Evolutionary conservation across 2,888 invertebrate genomes (phyloP), one percentile per base, ranked within the genome.

Genomic region (Fragum whitleyi): DNA sequence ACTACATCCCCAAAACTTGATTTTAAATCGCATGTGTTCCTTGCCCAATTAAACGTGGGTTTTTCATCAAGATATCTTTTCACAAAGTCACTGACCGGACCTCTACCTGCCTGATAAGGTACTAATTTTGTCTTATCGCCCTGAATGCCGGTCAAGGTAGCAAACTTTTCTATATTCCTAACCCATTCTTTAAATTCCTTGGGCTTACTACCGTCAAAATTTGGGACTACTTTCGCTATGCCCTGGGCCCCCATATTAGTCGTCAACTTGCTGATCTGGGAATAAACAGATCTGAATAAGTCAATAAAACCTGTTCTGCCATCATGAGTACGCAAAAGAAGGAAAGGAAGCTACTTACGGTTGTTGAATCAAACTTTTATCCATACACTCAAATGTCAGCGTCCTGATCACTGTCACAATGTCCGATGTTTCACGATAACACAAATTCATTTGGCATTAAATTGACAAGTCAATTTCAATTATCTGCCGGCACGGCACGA

Each of bases 1-100:
- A 67, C 57, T n/a, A 84, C 65, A n/a, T 78, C 78, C 16, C 47
- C 78, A 61, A 84, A 81, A 9, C 76, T 53, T 42, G 23, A 9
- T 47, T 28, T 57, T 23, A 77, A 23, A 29, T 70, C 74, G 2
- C 23, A 32, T 51, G 73, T 67, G 9, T 74, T 29, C 32, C 39
- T 1, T 26, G 39, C 21, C 74, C 73, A 77, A 23, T 28, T 32
- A 29, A 32, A 16, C 6, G 29, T 19, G 2, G 51, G 23, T 42
- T 74, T 47, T 28, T 59, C 26, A 39, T 55, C 70, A 1, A 77
- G 21, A 61, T 83, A 73, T 1, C 83, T 23, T 23, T 79, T 62
- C 0, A 83, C 47, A 47, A 77, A 79, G 61, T 79, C 77, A 14
- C 61, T 62, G 26, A 77, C 74, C 6, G 77, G 79, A 11, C 72